These are phyloP conservation scores for Cryptus viduatorius DNA, from an alignment of 2,888 invertebrate genomes.

Conservation along the genomic window DNA sequence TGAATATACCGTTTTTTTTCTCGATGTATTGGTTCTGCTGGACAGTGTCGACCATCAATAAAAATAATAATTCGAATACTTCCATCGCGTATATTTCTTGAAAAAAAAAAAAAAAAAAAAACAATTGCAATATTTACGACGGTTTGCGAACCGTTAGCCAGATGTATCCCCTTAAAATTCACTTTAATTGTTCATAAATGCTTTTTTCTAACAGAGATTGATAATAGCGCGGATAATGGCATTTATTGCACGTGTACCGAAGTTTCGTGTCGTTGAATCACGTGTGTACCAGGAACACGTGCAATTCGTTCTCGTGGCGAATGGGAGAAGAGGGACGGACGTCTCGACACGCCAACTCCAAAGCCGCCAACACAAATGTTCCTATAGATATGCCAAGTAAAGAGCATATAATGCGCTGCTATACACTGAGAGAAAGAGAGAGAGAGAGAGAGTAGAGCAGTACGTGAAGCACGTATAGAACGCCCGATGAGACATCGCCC, in stretches of 20 bases:
- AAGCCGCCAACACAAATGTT: slow-evolving; percentile 60
- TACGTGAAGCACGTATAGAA: slow-evolving; percentile 45
- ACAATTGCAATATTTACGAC: too few species aligned
- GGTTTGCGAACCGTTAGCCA: too few species aligned
- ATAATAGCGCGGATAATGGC: not conserved
- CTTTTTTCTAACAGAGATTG: not conserved
- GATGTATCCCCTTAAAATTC: not conserved
- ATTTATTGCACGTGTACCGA: not conserved
- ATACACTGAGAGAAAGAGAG: not conserved
- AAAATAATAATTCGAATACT: too few species aligned
- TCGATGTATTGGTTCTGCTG: too few species aligned
- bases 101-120: too few species aligned
- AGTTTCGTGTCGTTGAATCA: slow-evolving; percentile 41
- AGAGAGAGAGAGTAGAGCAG: too few species aligned
- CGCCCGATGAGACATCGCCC: slow-evolving; percentile 58
- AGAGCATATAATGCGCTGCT: slow-evolving; percentile 12
- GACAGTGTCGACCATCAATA: too few species aligned
- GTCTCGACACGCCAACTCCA: slow-evolving; percentile 63
- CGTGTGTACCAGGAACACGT: slow-evolving; percentile 54
- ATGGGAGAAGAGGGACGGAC: slow-evolving; percentile 36
- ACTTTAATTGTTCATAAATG: not conserved
- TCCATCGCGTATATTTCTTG: too few species aligned
- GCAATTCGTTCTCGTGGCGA: slow-evolving; percentile 42
- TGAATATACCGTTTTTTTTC: too few species aligned
- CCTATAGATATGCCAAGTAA: not conserved